A percentile compares a stretch with the other conserved stretches of the same genome.
Conservation (phyloP, 2,113 vertebrate species). For the Microtus oregoni region DNA sequence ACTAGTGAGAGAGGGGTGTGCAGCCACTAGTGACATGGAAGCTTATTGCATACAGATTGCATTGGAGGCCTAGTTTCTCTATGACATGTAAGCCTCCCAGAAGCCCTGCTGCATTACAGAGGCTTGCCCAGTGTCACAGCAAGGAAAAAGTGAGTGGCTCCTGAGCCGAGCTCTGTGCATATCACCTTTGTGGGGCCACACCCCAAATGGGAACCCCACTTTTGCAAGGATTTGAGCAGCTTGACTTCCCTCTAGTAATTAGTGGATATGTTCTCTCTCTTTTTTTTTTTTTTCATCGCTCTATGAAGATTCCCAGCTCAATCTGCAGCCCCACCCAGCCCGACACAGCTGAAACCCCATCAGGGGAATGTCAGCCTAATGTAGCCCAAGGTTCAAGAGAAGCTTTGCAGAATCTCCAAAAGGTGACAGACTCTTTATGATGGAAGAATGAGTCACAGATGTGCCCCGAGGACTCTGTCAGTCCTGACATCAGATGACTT, state of each 20-base stretch:
- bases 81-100: not conserved
- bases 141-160: not conserved
- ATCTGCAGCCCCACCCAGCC: not conserved
- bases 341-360: not conserved
- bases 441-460: not conserved
- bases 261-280: too few species aligned
- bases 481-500: not conserved
- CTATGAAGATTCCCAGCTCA: not conserved
- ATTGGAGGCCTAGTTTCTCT: not conserved
- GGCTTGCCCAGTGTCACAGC: not conserved
- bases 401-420: not conserved
- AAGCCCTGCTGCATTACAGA: not conserved
- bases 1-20: not conserved
- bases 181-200: not conserved
- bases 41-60: not conserved
- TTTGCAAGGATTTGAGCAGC: not conserved
- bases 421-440: not conserved
- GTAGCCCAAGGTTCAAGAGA: slow-evolving; percentile 4
- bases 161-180: not conserved
- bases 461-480: not conserved
- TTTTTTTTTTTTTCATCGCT: not conserved
- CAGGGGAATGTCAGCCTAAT: slow-evolving; percentile 33
- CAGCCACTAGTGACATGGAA: not conserved
- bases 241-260: not conserved
- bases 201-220: not conserved